Base-by-base conservation (phyloP, 1,140 invertebrate species). In the Nebria ingens region DNA sequence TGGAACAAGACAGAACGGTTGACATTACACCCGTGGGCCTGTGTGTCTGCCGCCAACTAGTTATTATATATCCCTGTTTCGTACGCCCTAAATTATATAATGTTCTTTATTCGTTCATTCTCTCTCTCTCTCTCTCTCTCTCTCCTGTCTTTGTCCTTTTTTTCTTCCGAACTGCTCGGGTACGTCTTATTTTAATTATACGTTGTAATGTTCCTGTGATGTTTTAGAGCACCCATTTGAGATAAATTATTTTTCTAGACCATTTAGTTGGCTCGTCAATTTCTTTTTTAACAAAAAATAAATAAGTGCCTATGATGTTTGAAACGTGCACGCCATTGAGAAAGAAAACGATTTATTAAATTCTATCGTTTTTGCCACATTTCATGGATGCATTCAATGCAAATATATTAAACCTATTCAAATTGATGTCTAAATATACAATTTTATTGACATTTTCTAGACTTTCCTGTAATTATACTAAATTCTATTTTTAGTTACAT, bases 141-240 rank as follows among this genome's bases (percentile, higher is more conserved):
- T 17, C 9, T 45, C 6, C 9, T 45, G 40, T 45, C 6, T 17
- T 3, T 11, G 40, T 45, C 40, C 17, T 45, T 17, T 45, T 45
- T 45, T 4, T 45, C 17, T 45, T 45, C 9, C 9, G 9, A 45
- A 45, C 40, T 6, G 6, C 40, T 17, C 6, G 40, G 40, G 17
- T 45, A 45, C 40, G 40, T 45, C 40, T 45, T 45, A 45, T 45
- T 45, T 45, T 45, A 45, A 45, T 45, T 45, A 45, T 45, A 45
- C 15, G 40, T 6, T 45, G 4, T 45, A 45, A 45, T 45, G 40
- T 45, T 45, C 40, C 15, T 45, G 4, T 45, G 17, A 45, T 45
- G 17, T 45, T 17, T 45, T 45, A 6, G 15, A 45, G 40, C 40
- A n/a, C 25, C 25, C n/a, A 12, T 45, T 45, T 17, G 3, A 45